Evolutionary conservation across 37 sponge, comb jelly and placozoan genomes (phyloP).

Genomic region (Ephydatia muelleri): DNA sequence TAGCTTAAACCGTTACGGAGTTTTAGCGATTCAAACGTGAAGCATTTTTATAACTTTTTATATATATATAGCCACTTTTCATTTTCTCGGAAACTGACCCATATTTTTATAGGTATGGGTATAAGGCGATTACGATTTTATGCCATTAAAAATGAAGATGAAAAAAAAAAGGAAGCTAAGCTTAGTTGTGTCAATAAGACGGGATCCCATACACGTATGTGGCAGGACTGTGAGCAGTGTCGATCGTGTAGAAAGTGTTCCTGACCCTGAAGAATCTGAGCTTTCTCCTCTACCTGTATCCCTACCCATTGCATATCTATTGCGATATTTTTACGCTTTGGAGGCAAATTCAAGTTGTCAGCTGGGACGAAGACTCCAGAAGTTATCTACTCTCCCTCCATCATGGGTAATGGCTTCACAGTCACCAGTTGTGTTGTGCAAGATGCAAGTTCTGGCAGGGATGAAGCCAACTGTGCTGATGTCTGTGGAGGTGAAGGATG

Average conservation of each 20-base stretch:
- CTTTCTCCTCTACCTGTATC: not conserved
- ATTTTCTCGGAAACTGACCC: too few species aligned
- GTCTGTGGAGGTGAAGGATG: not conserved
- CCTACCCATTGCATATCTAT: constrained; percentile 1
- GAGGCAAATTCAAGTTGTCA: not conserved
- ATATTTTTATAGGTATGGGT: not conserved
- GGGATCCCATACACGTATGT: not conserved
- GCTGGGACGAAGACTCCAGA: constrained; percentile 1
- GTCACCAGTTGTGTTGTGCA: constrained; percentile 1
- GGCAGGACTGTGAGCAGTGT: constrained; percentile 1
- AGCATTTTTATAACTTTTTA: too few species aligned
- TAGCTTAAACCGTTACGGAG: too few species aligned
- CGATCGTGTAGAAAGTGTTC: not conserved
- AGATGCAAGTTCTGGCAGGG: not conserved
- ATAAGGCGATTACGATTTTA: not conserved
- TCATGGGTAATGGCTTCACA: constrained; percentile 1
- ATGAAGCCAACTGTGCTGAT: constrained; percentile 1
- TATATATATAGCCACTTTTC: too few species aligned
- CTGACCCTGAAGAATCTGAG: not conserved
- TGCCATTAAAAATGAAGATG: not conserved
- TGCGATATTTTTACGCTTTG: not conserved
- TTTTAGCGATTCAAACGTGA: too few species aligned
- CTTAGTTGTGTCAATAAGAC: not conserved
- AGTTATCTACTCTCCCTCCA: constrained; percentile 1
- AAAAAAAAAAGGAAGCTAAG: not conserved